phyloP scores from a whole-genome alignment of 2,888 invertebrate species.

The Drosophila anomelani region DNA sequence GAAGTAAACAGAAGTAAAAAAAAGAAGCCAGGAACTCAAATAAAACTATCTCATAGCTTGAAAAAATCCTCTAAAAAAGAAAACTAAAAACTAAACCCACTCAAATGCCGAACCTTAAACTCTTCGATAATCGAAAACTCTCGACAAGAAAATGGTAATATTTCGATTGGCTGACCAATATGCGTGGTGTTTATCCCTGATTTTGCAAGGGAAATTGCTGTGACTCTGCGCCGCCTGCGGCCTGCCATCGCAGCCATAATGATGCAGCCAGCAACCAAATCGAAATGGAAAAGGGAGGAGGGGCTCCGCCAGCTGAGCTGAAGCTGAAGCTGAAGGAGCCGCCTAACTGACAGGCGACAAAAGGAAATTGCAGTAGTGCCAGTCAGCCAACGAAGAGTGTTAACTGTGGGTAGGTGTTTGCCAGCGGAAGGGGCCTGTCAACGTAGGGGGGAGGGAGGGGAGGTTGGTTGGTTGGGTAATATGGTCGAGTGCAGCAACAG shows the following conservation, averaged over 20 bases:
- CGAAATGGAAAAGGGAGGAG: not conserved
- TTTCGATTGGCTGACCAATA: constrained; percentile 15
- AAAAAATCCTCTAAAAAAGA: too few species aligned
- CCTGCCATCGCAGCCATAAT: constrained; percentile 12
- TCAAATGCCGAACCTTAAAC: not conserved
- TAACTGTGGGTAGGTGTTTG: constrained; percentile 11
- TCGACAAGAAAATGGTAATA: not conserved
- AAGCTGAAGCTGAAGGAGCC: constrained; percentile 6
- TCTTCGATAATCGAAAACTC: not conserved
- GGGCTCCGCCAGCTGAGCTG: not conserved
- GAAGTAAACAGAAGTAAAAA: not conserved
- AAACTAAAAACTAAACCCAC: not conserved
- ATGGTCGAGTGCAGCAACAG: constrained; percentile 29
- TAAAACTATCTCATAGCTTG: too few species aligned
- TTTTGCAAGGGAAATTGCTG: constrained; percentile 11
- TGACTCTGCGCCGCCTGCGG: not conserved
- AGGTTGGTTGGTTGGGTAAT: not conserved
- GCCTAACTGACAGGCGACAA: constrained; percentile 37
- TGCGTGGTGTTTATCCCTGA: not conserved
- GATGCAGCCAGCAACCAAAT: constrained; percentile 16
- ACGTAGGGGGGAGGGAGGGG: not conserved
- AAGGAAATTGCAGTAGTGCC: constrained; percentile 35
- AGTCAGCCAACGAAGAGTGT: constrained; percentile 7
- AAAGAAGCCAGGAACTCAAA: too few species aligned
- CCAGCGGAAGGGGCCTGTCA: constrained; percentile 1